Conservation (phyloP, 2,113 vertebrate genomes). For the Trichechus manatus region DNA sequence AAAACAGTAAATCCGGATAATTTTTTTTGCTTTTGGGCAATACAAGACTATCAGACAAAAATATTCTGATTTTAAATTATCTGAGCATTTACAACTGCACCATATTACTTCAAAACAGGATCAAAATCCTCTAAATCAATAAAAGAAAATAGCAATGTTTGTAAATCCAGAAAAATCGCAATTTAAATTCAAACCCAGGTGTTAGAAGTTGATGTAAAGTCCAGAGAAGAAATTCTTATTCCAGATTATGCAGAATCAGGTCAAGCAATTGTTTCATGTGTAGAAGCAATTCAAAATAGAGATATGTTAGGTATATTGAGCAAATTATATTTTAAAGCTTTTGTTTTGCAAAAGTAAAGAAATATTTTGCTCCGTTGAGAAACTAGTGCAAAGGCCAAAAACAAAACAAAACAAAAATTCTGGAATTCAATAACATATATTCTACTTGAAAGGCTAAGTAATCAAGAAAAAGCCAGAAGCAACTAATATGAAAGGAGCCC, state of each 20-base stretch:
- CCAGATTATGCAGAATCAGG: constrained; percentile 1
- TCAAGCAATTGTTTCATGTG: background rate
- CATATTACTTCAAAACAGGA: constrained; percentile 50
- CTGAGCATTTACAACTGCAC: background rate
- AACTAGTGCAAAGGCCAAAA: background rate
- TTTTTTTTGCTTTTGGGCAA: constrained; percentile 13
- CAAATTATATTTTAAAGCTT: constrained; percentile 8
- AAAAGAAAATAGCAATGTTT: background rate
- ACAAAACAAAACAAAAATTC: background rate
- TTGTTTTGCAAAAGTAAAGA: constrained; percentile 36
- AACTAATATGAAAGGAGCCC: background rate
- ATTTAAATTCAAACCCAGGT: constrained; percentile 16
- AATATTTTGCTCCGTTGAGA: constrained; percentile 29
- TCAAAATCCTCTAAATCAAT: background rate
- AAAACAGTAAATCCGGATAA: constrained; percentile 1
- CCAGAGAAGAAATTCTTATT: constrained; percentile 49
- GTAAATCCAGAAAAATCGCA: background rate
- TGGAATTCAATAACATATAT: background rate
- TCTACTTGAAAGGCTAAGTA: constrained; percentile 29
- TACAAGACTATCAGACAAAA: background rate
- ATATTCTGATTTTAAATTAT: constrained; percentile 30
- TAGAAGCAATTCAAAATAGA: background rate
- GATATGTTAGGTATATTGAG: background rate
- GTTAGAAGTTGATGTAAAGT: background rate
- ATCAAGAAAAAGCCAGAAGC: constrained; percentile 37